Conservation (phyloP, 2,888 invertebrate genomes). For the Perithous albicinctus region DNA sequence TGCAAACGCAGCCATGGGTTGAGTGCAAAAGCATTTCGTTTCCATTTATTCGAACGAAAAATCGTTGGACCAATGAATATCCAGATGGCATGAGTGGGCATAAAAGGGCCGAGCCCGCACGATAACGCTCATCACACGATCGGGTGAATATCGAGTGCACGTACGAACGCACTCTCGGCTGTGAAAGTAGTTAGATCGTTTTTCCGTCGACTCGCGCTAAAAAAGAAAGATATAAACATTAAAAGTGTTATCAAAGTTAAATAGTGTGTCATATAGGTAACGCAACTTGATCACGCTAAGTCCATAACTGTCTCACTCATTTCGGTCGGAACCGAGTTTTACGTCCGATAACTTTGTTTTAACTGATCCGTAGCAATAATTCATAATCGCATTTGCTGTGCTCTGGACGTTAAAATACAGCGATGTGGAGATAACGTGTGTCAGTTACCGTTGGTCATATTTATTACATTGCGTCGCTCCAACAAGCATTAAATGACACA, state of each 20-base stretch:
- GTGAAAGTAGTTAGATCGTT: conserved; percentile 1
- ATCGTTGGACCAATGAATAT: conserved; percentile 59
- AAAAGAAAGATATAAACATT: too few species aligned
- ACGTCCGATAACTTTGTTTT: not conserved
- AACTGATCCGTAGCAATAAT: not conserved
- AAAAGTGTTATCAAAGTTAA: too few species aligned
- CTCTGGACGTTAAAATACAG: not conserved
- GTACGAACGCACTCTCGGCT: conserved; percentile 48
- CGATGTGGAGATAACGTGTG: not conserved
- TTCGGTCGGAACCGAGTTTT: not conserved
- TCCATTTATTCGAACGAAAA: conserved; percentile 60
- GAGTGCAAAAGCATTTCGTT: conserved; percentile 24
- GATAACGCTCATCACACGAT: conserved; percentile 44
- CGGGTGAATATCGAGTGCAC: conserved; percentile 49
- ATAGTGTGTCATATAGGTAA: not conserved
- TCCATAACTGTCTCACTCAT: not conserved
- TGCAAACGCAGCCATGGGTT: conserved; percentile 11
- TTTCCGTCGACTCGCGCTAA: not conserved
- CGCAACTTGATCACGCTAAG: not conserved
- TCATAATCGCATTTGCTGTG: not conserved
- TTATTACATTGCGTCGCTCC: not conserved
- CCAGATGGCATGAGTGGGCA: conserved; percentile 58
- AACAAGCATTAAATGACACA: not conserved
- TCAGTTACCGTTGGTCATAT: not conserved
- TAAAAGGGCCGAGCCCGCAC: conserved; percentile 52